Conservation (phyloP, 2,113 vertebrate species). For the Vanacampus margaritifer region DNA sequence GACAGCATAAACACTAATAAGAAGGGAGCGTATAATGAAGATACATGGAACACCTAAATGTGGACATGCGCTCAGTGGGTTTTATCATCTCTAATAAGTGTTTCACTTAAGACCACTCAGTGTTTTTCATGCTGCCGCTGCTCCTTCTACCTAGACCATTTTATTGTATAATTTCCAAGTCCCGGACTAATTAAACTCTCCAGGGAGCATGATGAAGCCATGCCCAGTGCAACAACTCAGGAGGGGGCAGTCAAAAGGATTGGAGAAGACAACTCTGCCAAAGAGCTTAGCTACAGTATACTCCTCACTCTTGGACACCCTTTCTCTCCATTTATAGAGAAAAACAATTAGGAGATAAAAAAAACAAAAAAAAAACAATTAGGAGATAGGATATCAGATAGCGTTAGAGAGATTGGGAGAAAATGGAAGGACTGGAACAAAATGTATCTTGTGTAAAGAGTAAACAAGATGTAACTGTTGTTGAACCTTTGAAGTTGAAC, state of each 20-base stretch:
- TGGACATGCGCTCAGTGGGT: background rate
- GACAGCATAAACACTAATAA: background rate
- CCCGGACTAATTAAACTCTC: conserved; percentile 41
- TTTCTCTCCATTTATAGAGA: conserved; percentile 47
- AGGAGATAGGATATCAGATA: conserved; percentile 58
- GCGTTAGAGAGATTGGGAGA: conserved; percentile 20
- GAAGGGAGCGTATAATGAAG: background rate
- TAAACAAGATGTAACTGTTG: conserved; percentile 31
- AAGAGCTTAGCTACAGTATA: conserved; percentile 29
- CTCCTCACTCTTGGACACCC: conserved; percentile 4
- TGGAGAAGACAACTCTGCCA: conserved; percentile 45
- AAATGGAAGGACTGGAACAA: conserved; percentile 7
- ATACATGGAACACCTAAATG: background rate
- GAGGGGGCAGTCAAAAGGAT: conserved; percentile 35
- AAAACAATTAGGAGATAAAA: conserved; percentile 61
- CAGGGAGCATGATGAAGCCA: conserved; percentile 17
- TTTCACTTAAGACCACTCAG: background rate
- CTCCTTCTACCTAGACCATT: conserved; percentile 18
- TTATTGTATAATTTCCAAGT: conserved; percentile 39
- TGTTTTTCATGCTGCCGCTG: conserved; percentile 15
- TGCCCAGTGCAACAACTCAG: conserved; percentile 23
- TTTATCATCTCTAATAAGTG: background rate
- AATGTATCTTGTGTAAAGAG: conserved; percentile 8
- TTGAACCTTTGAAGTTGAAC: background rate
- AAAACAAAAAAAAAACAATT: conserved; percentile 59